Base-by-base conservation (phyloP, 2,888 invertebrate species). In the Plutella xylostella region DNA sequence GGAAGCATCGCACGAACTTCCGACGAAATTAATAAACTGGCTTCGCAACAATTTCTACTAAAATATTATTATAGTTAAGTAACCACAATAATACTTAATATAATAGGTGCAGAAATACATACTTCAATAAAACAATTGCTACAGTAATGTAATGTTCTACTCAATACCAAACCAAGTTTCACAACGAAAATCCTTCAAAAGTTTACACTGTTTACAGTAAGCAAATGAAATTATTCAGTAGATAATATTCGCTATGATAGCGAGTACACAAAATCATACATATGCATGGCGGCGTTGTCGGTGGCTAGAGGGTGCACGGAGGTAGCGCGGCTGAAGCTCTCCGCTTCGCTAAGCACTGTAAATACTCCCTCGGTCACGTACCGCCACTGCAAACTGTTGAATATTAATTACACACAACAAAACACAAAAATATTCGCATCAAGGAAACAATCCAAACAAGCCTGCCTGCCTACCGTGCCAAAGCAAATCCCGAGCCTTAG, bases 301-400 rank as follows among this genome's bases (percentile, higher is more conserved):
- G 19, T n/a, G 54, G 53, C 53, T 45, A 51, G 52, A 52, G 58
- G 58, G 59, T 54, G 56, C 52, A 17, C 44, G 38, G 45, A 28
- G 28, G 35, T 19, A 12, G 37, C 4, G 19, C 11, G 20, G 12
- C 20, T 12, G 33, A 9, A 20, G 54, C 57, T 56, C 58, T 14
- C 61, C 71, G 72, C 69, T 65, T 64, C 67, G 68, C 72, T 78
- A 73, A 79, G 77, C 74, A 76, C 70, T 72, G 74, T 73, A 74
- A 78, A 80, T 75, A 77, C 67, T 68, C 66, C 64, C 72, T 65
- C 65, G 65, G 77, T 72, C 78, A 80, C 78, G 78, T 78, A 72
- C 60, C 61, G 59, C 63, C 58, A 59, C 63, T 68, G 70, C 71
- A 74, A 75, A 74, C 75, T 76, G 77, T 73, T 82, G 72, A 78